Evolutionary conservation across 2,888 invertebrate species (phyloP), one percentile per base, ranked within the genome.

Genomic region (Aplocera efformata): DNA sequence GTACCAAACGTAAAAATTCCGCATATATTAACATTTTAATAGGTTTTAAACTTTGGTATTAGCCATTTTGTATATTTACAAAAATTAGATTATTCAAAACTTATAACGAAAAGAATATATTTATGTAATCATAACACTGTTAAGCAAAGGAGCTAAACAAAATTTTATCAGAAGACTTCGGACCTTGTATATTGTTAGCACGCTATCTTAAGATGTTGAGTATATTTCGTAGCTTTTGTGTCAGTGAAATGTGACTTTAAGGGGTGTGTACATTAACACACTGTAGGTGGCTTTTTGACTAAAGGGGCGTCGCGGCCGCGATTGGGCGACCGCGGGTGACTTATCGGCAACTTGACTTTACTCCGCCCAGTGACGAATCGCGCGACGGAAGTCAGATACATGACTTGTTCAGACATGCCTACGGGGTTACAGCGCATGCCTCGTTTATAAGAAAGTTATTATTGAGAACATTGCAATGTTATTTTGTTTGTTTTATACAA

Each of bases 241-340:
- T n/a, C n/a, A n/a, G n/a, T 4, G 33, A 38, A 46, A 51, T 36
- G 45, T 24, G 34, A 26, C 53, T 56, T 53, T 25, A 48, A 61
- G 61, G 77, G 78, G 77, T 73, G 79, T 78, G 63, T 58, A 63
- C 60, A 58, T 52, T 61, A 57, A 53, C 60, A 53, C 60, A 60
- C 55, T 53, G 70, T 77, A 71, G 76, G 78, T 85, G 79, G 77
- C 86, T 88, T 86, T 83, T 82, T 81, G 82, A 82, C 83, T 80
- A 59, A 63, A 66, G 80, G 84, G 84, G 83, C 80, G 83, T 70
- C 61, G 63, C 76, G 60, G 49, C 52, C 65, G 69, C 72, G 67
- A 88, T 88, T 88, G 88, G 88, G 54, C 70, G 71, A 50, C 60
- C 68, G 59, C 64, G 77, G 72, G 78, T 88, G 88, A 86, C 88